Conservation (phyloP, 2,888 invertebrate species). For the Ctenicera cuprea region DNA sequence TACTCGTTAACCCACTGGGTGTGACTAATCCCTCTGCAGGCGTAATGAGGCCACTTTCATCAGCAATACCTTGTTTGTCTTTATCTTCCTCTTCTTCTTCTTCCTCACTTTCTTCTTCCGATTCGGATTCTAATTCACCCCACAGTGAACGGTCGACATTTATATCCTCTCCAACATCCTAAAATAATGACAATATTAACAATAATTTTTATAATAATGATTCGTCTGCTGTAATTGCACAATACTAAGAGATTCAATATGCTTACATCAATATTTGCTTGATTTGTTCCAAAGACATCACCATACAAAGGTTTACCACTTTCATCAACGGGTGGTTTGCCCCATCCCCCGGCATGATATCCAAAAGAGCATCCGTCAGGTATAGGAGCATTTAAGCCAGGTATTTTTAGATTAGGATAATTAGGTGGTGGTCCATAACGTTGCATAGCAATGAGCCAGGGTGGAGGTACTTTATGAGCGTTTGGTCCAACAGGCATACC, state of each 20-base stretch:
- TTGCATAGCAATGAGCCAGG: constrained; percentile 98
- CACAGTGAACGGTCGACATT: constrained; percentile 95
- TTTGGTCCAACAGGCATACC: constrained; percentile 99
- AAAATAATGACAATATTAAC: constrained; percentile 23
- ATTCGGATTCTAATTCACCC: constrained; percentile 97
- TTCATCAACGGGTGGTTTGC: constrained; percentile 99
- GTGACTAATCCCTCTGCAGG: constrained; percentile 96
- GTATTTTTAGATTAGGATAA: constrained; percentile 98
- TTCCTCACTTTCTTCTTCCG: constrained; percentile 84
- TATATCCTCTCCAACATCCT: constrained; percentile 84
- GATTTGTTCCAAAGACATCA: constrained; percentile 95
- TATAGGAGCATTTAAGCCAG: constrained; percentile 98
- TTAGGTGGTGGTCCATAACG: constrained; percentile 99
- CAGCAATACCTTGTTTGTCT: constrained; percentile 76
- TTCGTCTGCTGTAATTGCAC: no score
- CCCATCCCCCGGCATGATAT: constrained; percentile 99
- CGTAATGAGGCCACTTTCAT: constrained; percentile 91
- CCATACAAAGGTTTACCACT: constrained; percentile 98
- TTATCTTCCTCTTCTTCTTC: constrained; percentile 83
- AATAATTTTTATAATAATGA: no score
- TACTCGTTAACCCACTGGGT: constrained; percentile 93
- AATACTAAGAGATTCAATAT: not conserved
- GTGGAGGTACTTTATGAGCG: constrained; percentile 93
- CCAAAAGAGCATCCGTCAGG: constrained; percentile 98
- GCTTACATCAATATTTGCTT: constrained; percentile 82